Base-by-base conservation (phyloP, 2,888 invertebrate genomes). In the Achlya flavicornis region DNA sequence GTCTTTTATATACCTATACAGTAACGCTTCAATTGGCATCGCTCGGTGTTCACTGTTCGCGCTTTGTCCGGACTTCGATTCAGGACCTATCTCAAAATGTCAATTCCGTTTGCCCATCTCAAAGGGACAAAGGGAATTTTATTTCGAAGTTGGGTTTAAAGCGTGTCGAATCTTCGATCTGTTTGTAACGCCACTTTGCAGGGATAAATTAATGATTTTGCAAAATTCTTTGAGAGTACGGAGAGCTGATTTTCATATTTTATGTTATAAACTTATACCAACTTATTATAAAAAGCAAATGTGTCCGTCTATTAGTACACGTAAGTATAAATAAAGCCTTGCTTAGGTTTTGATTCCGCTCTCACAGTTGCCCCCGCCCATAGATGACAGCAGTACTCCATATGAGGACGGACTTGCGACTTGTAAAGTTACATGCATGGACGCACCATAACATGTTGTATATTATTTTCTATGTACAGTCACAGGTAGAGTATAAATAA, bases 91-190 rank as follows among this genome's bases (percentile, higher is more conserved):
- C 68, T 70, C 75, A 63, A 62, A 63, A 61, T 57, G 64, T 69
- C 74, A 74, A 75, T 75, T 74, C 66, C 62, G 16, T 48, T 43
- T 16, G 41, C 60, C 62, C 6, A 61, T 60, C 38, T 61, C 60
- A 68, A 70, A 72, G 57, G 63, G 64, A 62, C 64, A 75, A 66
- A 68, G 62, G 74, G 65, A 59, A 16, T 66, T 69, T 65, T 57
- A 62, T 62, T 68, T 46, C 62, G 66, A 70, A 66, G 61, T 19
- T 57, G 8, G 46, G 26, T 60, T 57, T 33, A 58, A 66, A 61
- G 64, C 73, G 67, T 73, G 68, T 60, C 62, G 63, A 66, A 74
- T 75, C 75, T 68, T 57, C 65, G 43, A 74, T 75, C 70, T 68
- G 2, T 19, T 41, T 58, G 19, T 60, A 41, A 60, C 8, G 41